Evolutionary conservation across 2,113 vertebrate species (phyloP), one percentile per base, ranked within the genome.

Genomic region (Fregata magnificens): DNA sequence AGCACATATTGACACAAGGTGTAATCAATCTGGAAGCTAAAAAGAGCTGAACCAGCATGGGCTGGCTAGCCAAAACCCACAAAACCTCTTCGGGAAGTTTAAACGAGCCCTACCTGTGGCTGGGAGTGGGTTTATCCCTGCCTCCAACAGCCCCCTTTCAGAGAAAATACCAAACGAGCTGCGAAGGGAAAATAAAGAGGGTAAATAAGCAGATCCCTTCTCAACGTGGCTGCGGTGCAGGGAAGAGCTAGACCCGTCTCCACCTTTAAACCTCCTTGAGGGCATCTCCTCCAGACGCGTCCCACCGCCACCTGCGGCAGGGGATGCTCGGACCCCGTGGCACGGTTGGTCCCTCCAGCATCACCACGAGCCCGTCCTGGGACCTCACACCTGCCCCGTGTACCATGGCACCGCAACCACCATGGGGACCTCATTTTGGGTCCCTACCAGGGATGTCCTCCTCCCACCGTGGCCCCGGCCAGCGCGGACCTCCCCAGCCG

Each of bases 21-120:
- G 67, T 76, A 93, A 97, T 97, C 96, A 97, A 92, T 93, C 40
- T 90, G 77, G 86, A 93, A 89, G 84, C 71, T 49, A 34, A 86
- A 98, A 97, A 98, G 91, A 95, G 98, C 97, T 56, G 96, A 97
- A 91, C 97, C 98, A 98, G 98, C 98, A 98, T 6, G 17, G 76
- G 29, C 74, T 44, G n/a, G 21, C 15, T 42, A 73, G 96, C 97
- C 97, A 97, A 95, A 94, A 95, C 91, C 74, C 87, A 96, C 94
- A 96, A 38, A 90, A 66, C 74, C 86, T 83, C 44, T 29, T 8
- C 10, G 63, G 86, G 80, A 77, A 69, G 86, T 72, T 95, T 49
- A 65, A 95, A 80, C 4, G 28, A 83, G 80, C 76, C 49, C 83
- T 77, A 11, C 89, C 88, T 76, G 66, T 0, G 11, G 61, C 82